Base-by-base conservation (phyloP, 2,113 vertebrate species). In the Neolamprologus hecqui region DNA sequence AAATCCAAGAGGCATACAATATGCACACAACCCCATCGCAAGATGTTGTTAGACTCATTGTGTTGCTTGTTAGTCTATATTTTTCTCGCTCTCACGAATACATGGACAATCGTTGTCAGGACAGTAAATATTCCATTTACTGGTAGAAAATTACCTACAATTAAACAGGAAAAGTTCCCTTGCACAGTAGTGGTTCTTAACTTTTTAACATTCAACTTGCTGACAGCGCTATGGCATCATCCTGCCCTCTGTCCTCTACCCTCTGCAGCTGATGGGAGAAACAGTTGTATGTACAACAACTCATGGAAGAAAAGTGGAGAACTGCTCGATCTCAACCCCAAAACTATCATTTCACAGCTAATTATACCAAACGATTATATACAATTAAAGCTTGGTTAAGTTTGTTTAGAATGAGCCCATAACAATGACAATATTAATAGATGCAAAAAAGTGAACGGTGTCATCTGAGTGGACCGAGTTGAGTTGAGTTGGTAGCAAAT, bases 211-310 rank as follows among this genome's bases (percentile, higher is more conserved):
- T 40, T 21, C 68, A 55, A 42, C 23, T 55, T 14, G 33, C 49
- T 54, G 21, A 84, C 21, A 42, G 35, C 6, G 8, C 10, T 37
- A n/a, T 51, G 81, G 58, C 33, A 55, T 83, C 47, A 83, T 10
- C 15, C 53, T 13, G 26, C 42, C 45, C 45, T 77, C 70, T 77
- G 73, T 1, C 45, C 1, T 31, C 70, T 13, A 31, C 15, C 2
- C 15, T 77, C 45, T 19, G 45, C 17, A 31, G 45, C 45, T 31
- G 26, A 9, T 77, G 4, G 5, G 17, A 51, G 73, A 77, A 51
- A 77, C 73, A 3, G 0, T 17, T 17, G 21, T 47, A 26, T 15
- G 15, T 0, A 49, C 6, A 31, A 13, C 6, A 31, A 37, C 0
- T 80, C 13, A 14, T 55, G 49, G 49, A 54, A 79, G 19, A 37